Percentiles rank a stretch among this genome's conserved stretches.
phyloP scores from a whole-genome alignment of 2,888 invertebrate genomes.

The Griposia aprilina region DNA sequence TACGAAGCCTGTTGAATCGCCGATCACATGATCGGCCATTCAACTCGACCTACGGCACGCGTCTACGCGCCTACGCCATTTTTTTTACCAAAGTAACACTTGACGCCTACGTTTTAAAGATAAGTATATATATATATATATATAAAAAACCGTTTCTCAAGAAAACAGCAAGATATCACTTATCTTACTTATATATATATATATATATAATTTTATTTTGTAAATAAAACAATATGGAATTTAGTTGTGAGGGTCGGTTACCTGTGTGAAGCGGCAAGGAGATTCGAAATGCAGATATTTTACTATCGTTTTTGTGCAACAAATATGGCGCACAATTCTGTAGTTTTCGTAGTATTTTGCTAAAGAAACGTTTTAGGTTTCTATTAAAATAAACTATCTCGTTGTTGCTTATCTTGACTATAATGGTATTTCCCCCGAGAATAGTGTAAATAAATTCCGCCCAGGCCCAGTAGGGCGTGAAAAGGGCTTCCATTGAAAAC shows the following conservation, averaged over 20 bases:
- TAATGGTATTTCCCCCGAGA: slow-evolving; percentile 56
- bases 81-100: slow-evolving; percentile 8
- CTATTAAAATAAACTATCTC: slow-evolving; percentile 27
- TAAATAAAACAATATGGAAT: neutral
- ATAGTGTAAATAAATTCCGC: slow-evolving; percentile 59
- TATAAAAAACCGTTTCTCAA: no score
- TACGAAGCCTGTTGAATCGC: slow-evolving; percentile 31
- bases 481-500: slow-evolving; percentile 55
- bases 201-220: no score
- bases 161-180: no score
- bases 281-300: neutral
- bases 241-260: no score
- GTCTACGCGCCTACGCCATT: slow-evolving; percentile 40
- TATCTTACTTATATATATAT: no score
- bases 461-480: slow-evolving; percentile 51
- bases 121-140: no score
- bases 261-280: neutral
- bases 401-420: slow-evolving; percentile 12
- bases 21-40: slow-evolving; percentile 33
- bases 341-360: neutral
- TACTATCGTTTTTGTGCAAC: neutral
- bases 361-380: neutral
- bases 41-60: slow-evolving; percentile 30
- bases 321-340: neutral
- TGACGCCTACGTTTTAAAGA: neutral